Base-by-base conservation (phyloP, 2,888 invertebrate genomes). In the Eilema griseolum region DNA sequence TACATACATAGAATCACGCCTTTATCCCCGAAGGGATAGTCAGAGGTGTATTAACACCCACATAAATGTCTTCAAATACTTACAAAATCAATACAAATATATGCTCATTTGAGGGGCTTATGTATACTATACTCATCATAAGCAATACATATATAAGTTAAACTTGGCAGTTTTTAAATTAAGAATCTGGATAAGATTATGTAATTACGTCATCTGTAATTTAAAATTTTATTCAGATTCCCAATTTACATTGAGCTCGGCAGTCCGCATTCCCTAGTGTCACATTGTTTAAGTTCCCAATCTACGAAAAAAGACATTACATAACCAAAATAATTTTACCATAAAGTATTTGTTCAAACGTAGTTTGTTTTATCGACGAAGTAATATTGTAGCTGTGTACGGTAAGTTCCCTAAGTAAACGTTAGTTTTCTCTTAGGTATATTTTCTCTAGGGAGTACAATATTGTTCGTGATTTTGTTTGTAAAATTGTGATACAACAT, bases 401-500 rank as follows among this genome's bases (percentile, higher is more conserved):
- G 37, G 37, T 41, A 26, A 66, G 59, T 70, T 46, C 60, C 63
- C 60, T 63, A 60, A 52, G 67, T 67, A 63, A 37, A 64, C 24
- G 61, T 59, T 28, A 59, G 60, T 71, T 67, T 60, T 67, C 63
- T 67, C 59, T 41, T 33, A 66, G 41, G 66, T 41, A 37, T 37
- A 37, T 70, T 66, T 67, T 59, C 67, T 67, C 67, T 31, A 52
- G 63, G 60, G 71, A 60, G 5, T 28, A 57, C 66, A 70, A 59
- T 59, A 31, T 59, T 70, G 24, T 66, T 70, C 41, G 57, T 57
- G 41, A 70, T 62, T 66, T 70, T 3, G 7, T 28, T 56, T 62
- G 0, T 66, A 31, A 70, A 70, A 66, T 66, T 62, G 62, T 33
- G n/a, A n/a, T n/a, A n/a, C n/a, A n/a, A n/a, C n/a, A n/a, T n/a